Conservation (phyloP, 2,888 invertebrate species). For the Orthosia gothica region DNA sequence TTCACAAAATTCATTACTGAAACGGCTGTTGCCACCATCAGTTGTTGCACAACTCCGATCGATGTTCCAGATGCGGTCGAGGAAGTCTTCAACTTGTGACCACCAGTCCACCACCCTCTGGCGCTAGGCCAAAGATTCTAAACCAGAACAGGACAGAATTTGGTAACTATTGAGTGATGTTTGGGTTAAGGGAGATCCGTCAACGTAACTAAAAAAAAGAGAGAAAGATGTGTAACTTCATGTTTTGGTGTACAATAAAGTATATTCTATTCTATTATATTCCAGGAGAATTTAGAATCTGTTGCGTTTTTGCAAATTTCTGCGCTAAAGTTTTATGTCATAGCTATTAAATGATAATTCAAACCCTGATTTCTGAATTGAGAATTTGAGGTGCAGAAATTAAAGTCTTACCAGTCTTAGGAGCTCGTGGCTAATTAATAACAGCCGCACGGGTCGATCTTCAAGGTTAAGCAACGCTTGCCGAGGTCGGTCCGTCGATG, state of each 20-base stretch:
- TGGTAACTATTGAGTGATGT: slow-evolving; percentile 45
- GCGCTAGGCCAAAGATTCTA: slow-evolving; percentile 44
- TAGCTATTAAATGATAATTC: too few species aligned
- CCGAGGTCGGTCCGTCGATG: too few species aligned
- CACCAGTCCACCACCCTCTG: slow-evolving; percentile 46
- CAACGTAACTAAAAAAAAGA: too few species aligned
- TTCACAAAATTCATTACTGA: slow-evolving; percentile 49
- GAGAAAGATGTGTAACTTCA: too few species aligned
- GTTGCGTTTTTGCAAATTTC: background rate
- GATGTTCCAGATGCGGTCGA: slow-evolving; percentile 44
- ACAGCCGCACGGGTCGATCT: too few species aligned
- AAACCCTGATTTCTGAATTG: too few species aligned
- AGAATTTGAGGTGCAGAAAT: too few species aligned
- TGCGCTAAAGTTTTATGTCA: background rate
- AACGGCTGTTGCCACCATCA: slow-evolving; percentile 43
- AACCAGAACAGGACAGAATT: slow-evolving; percentile 43
- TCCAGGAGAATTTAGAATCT: background rate
- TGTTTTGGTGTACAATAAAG: too few species aligned
- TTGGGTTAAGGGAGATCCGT: background rate
- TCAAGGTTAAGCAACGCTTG: too few species aligned
- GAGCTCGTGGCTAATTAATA: too few species aligned
- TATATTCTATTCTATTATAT: too few species aligned
- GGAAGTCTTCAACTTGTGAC: slow-evolving; percentile 41
- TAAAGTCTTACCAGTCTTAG: too few species aligned
- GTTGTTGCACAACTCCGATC: slow-evolving; percentile 53